A percentile compares a stretch with the other conserved stretches of the same genome.
phyloP scores from a whole-genome alignment of 1,140 invertebrate genomes.

The Drosophila takahashii region DNA sequence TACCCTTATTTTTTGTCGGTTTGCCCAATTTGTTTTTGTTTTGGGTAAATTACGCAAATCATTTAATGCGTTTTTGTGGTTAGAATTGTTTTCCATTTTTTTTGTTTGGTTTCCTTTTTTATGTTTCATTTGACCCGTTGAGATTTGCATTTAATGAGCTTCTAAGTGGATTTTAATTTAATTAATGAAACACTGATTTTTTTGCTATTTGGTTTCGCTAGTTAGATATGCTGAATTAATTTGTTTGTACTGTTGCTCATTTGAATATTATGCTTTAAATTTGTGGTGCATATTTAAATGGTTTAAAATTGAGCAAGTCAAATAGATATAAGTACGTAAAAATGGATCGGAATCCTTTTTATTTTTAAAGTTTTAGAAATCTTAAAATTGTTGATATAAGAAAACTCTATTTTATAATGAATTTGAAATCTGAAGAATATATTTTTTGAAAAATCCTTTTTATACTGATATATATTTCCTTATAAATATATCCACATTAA shows the following conservation, averaged over 20 bases:
- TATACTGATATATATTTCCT: background rate
- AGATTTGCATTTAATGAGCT: constrained; percentile 82
- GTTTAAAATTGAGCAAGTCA: background rate
- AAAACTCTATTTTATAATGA: no score
- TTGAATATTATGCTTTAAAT: constrained; percentile 24
- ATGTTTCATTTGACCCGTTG: constrained; percentile 30
- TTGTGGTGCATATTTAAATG: background rate
- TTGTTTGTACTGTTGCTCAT: constrained; percentile 43
- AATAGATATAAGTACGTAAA: no score
- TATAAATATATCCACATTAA: no score
- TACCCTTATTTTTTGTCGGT: constrained; percentile 22
- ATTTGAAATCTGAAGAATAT: no score
- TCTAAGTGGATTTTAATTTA: constrained; percentile 82
- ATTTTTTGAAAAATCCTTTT: background rate
- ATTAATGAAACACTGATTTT: constrained; percentile 59
- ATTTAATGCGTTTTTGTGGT: constrained; percentile 81
- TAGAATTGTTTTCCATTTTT: constrained; percentile 68
- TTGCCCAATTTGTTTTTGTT: constrained; percentile 47
- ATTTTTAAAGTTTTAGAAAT: no score
- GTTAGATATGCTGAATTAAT: constrained; percentile 38
- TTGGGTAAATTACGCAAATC: constrained; percentile 72
- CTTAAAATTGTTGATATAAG: no score
- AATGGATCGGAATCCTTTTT: no score
- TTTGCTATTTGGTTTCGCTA: constrained; percentile 7
- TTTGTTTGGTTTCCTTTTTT: constrained; percentile 34